Evolutionary conservation across 2,888 invertebrate species (phyloP).

Genomic region (Ormia ochracea): DNA sequence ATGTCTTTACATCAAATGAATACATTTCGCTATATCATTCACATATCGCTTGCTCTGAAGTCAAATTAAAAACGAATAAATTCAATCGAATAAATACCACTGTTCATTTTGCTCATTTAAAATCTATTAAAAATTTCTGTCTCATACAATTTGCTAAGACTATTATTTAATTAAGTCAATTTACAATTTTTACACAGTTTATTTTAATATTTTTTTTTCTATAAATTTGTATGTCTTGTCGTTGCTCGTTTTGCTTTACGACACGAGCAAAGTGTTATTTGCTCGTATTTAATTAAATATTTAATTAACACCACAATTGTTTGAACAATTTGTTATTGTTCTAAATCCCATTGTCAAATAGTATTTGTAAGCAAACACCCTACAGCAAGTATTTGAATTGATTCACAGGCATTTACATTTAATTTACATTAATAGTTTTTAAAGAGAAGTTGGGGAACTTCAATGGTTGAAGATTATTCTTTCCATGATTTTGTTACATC

Average conservation of each 20-base stretch:
- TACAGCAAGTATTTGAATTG: not conserved
- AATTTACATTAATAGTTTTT: no score
- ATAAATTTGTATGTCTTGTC: conserved; percentile 24
- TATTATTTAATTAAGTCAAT: conserved; percentile 52
- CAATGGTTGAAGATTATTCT: no score
- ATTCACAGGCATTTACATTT: no score
- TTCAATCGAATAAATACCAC: no score
- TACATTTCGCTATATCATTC: no score
- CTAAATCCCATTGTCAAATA: conserved; percentile 44
- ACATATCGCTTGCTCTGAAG: no score
- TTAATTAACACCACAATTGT: conserved; percentile 49
- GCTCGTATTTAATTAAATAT: conserved; percentile 54
- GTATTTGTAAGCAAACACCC: conserved; percentile 23
- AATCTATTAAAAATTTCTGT: not conserved
- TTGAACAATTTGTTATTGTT: conserved; percentile 48
- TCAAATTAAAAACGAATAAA: no score
- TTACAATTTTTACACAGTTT: conserved; percentile 28
- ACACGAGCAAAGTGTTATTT: conserved; percentile 51
- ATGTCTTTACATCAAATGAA: no score
- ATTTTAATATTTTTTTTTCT: conserved; percentile 38
- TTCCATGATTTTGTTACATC: no score
- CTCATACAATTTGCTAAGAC: not conserved
- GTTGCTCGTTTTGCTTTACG: conserved; percentile 5
- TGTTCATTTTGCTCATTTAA: not conserved
- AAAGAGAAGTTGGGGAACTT: no score